phyloP scores from a whole-genome alignment of 2,888 invertebrate genomes.

The Argyresthia albistria region DNA sequence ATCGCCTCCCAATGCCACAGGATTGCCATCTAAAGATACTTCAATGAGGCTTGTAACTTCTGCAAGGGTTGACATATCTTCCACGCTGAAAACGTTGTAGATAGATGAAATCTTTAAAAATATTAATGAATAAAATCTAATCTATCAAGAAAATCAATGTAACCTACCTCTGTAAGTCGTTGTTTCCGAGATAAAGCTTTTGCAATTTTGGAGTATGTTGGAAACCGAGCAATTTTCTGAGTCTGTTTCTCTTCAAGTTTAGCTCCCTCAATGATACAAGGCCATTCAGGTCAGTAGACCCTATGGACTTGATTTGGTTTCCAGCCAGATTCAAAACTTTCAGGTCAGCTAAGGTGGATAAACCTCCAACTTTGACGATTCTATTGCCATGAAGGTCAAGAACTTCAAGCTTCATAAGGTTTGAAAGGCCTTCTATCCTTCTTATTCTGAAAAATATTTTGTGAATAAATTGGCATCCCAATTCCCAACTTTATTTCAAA shows the following conservation, averaged over 20 bases:
- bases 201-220: constrained; percentile 82
- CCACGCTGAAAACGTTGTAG: constrained; percentile 78
- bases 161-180: constrained; percentile 75
- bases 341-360: constrained; percentile 79
- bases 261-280: constrained; percentile 85
- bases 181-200: constrained; percentile 87
- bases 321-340: constrained; percentile 95
- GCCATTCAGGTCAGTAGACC: constrained; percentile 83
- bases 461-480: neutral
- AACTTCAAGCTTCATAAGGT: constrained; percentile 85
- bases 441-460: constrained; percentile 78
- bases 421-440: constrained; percentile 82
- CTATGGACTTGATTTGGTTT: constrained; percentile 87
- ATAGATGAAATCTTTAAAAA: neutral
- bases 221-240: constrained; percentile 86
- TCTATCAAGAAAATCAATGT: neutral
- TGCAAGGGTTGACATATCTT: constrained; percentile 87
- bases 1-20: constrained; percentile 84
- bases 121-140: neutral
- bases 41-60: constrained; percentile 85
- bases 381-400: constrained; percentile 95
- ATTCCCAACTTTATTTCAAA: neutral
- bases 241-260: constrained; percentile 89
- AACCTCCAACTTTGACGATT: constrained; percentile 80
- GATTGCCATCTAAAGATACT: constrained; percentile 90